Evolutionary conservation across 2,113 vertebrate species (phyloP), one percentile per base, ranked within the genome.

Genomic region (Salvelinus namaycush): DNA sequence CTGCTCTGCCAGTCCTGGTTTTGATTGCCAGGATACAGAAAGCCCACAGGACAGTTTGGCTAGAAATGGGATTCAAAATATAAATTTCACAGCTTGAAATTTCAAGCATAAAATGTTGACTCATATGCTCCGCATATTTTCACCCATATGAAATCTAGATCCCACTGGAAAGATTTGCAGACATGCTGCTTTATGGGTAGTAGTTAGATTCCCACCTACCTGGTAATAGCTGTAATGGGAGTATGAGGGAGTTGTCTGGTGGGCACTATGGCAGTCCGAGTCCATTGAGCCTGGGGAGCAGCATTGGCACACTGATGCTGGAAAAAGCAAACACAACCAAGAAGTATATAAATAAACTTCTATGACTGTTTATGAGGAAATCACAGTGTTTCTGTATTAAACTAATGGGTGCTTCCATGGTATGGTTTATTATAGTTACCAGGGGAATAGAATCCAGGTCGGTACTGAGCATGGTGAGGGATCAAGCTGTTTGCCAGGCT

Each of bases 171-270:
- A 57, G 13, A 57, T 57, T 57, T 0, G 13, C 51, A 57, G 51
- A 57, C 12, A 57, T 57, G 16, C 9, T 14, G 54, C 54, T 62
- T 8, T 24, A 54, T 54, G 16, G 4, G 14, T 54, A 54, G 39
- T 11, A 11, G 39, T 11, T 11, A 9, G 51, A 54, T 54, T 54
- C 51, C n/a, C 24, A 70, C 89, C 87, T 64, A 94, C 95, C 92
- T 91, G 93, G 78, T 90, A 93, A 86, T 90, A 91, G 81, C 73
- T 85, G 81, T 86, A 90, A 64, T 84, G 84, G 49, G 90, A 70
- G 64, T 13, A 67, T 29, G 81, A 75, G 1, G 86, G 74, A 24
- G 86, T 65, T 88, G 66, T 18, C 65, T 67, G 65, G 83, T 83
- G 20, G 80, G 85, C 76, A 81, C 73, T 29, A 88, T 39, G n/a